Percentiles rank a stretch among this genome's conserved stretches.
phyloP scores from a whole-genome alignment of 1,140 invertebrate genomes.

The Popillia japonica region DNA sequence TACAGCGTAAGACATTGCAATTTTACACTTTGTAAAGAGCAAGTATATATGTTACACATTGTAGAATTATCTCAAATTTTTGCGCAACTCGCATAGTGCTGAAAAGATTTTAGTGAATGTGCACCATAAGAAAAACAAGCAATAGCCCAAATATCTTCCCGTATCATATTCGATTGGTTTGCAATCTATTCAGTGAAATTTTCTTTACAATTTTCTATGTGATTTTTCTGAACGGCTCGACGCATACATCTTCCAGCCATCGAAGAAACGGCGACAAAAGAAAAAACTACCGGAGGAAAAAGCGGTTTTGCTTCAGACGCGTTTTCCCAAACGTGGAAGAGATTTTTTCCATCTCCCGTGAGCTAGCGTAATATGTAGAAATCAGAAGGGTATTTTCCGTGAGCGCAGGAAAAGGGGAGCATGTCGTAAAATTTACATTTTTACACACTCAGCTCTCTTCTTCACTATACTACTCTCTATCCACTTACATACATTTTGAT shows the following conservation, averaged over 20 bases:
- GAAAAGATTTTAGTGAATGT: no score
- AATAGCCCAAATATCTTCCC: background rate
- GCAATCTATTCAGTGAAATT: background rate
- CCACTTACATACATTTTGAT: slow-evolving; percentile 18
- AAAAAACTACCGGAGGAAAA: background rate
- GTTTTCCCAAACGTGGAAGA: background rate
- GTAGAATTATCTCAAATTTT: no score
- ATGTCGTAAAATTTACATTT: slow-evolving; percentile 16
- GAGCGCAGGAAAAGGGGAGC: background rate
- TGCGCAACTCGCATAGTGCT: no score
- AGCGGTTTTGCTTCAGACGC: slow-evolving; percentile 1
- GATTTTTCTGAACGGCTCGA: background rate
- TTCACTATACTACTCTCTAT: slow-evolving; percentile 10
- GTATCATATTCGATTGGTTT: background rate
- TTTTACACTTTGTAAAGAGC: no score
- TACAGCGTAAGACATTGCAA: no score
- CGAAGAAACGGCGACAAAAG: background rate
- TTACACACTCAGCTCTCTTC: slow-evolving; percentile 17
- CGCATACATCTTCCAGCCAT: background rate
- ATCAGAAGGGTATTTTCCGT: slow-evolving; percentile 9
- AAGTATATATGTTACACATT: no score
- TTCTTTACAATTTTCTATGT: background rate
- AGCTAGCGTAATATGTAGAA: slow-evolving; percentile 5
- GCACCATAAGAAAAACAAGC: no score
- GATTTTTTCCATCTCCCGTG: background rate